Evolutionary conservation across 2,113 vertebrate genomes (phyloP).

Genomic region (Mastomys coucha): DNA sequence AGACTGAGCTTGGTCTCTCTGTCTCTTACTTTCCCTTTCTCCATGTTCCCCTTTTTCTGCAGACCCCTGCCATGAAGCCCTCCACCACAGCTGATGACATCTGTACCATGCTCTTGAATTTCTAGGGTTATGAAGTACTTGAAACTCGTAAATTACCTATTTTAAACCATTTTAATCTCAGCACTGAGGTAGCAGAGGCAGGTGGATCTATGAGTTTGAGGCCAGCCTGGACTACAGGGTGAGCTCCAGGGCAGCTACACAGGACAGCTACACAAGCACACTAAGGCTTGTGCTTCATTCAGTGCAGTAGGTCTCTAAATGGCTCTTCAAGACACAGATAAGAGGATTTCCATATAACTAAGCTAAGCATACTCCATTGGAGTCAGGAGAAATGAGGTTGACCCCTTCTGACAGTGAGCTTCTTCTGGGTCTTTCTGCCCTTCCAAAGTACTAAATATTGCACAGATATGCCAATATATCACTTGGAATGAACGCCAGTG

Average conservation of each 20-base stretch:
- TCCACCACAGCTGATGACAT: neutral
- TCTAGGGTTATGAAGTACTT: neutral
- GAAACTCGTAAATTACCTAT: neutral
- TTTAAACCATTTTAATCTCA: neutral
- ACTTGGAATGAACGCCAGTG: neutral
- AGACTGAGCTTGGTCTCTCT: neutral
- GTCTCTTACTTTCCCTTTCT: neutral
- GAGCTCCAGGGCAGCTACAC: neutral
- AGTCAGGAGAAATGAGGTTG: neutral
- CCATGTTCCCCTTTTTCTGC: neutral
- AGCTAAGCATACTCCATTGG: neutral
- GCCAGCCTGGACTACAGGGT: neutral
- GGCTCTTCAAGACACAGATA: neutral
- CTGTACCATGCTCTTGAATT: neutral
- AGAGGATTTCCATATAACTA: neutral
- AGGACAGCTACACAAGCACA: neutral
- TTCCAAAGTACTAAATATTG: neutral
- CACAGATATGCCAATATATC: neutral
- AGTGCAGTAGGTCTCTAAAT: neutral
- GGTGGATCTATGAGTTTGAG: neutral
- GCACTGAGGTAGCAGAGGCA: neutral
- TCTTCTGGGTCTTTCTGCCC: neutral
- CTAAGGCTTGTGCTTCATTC: neutral
- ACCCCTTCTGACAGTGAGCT: neutral
- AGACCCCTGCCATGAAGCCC: neutral